Conservation (phyloP, 1,140 invertebrate genomes). For the Ostrea edulis region DNA sequence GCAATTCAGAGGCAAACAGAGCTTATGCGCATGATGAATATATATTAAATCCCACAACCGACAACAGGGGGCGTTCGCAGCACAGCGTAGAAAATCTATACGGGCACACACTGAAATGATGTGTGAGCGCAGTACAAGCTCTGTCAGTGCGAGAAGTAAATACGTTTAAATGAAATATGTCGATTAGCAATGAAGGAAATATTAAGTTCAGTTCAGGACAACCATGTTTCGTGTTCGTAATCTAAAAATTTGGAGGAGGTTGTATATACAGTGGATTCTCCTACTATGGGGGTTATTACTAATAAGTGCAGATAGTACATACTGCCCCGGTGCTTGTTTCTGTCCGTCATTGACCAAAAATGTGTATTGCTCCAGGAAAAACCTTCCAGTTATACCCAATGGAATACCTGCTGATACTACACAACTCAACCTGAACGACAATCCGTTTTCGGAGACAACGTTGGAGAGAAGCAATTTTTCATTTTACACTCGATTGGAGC, state of each 20-base stretch:
- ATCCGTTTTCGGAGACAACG: conserved; percentile 70
- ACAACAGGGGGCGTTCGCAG: conserved; percentile 35
- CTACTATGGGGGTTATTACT: conserved; percentile 44
- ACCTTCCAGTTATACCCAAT: conserved; percentile 72
- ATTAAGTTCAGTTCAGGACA: conserved; percentile 40
- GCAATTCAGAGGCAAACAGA: conserved; percentile 8
- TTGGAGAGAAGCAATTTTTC: conserved; percentile 73
- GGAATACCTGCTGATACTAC: conserved; percentile 74
- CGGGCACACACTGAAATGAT: not conserved
- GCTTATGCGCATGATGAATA: conserved; percentile 32
- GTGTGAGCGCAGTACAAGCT: not conserved
- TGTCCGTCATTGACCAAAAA: conserved; percentile 74
- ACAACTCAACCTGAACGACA: conserved; percentile 76
- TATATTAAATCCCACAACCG: conserved; percentile 31
- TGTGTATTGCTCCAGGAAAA: conserved; percentile 75
- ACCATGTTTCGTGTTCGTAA: conserved; percentile 46
- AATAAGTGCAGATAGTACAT: conserved; percentile 40
- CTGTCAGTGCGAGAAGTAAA: not conserved
- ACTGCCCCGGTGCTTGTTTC: conserved; percentile 76
- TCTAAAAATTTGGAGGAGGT: conserved; percentile 19
- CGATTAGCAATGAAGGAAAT: conserved; percentile 38
- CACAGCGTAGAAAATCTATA: conserved; percentile 29
- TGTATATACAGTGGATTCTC: conserved; percentile 31
- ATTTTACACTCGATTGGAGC: conserved; percentile 67
- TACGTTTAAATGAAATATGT: conserved; percentile 28